A percentile compares a stretch with the other conserved stretches of the same genome.
These are phyloP conservation scores for Lasaia peninsularis DNA, from an alignment of 1,140 invertebrate genomes.

Conservation along the genomic window DNA sequence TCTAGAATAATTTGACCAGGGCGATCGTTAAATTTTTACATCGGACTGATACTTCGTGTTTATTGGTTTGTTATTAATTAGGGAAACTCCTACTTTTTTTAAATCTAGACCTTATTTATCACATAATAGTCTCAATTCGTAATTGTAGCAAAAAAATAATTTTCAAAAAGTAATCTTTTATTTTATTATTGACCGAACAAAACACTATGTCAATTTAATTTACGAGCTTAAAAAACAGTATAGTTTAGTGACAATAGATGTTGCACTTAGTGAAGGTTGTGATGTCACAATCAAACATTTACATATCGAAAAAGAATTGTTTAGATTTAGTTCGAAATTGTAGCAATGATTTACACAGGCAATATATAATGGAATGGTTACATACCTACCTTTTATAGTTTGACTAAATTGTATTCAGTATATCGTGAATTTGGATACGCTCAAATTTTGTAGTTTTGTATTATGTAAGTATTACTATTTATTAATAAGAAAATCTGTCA, in stretches of 20 bases:
- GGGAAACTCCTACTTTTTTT: no score
- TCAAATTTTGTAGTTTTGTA: slow-evolving; percentile 71
- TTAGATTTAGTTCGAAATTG: slow-evolving; percentile 38
- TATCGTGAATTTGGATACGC: slow-evolving; percentile 54
- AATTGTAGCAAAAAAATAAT: no score
- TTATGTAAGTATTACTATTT: slow-evolving; percentile 29
- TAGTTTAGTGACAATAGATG: slow-evolving; percentile 21
- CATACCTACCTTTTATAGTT: slow-evolving; percentile 25
- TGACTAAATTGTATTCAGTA: slow-evolving; percentile 25
- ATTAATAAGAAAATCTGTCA: slow-evolving; percentile 25
- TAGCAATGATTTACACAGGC: slow-evolving; percentile 26
- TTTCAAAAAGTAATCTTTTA: no score
- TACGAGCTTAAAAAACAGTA: slow-evolving; percentile 8
- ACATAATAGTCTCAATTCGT: no score
- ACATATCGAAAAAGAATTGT: slow-evolving; percentile 61
- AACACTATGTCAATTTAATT: no score
- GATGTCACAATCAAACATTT: slow-evolving; percentile 46
- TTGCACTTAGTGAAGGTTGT: slow-evolving; percentile 47
- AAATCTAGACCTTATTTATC: no score
- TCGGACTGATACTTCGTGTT: no score
- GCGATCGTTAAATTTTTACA: no score
- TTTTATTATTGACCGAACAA: no score
- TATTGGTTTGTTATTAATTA: no score
- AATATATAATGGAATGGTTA: slow-evolving; percentile 33
- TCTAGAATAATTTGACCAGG: no score